These are phyloP conservation scores for Tridacna crocea DNA, from an alignment of 2,888 invertebrate genomes.

Conservation along the genomic window DNA sequence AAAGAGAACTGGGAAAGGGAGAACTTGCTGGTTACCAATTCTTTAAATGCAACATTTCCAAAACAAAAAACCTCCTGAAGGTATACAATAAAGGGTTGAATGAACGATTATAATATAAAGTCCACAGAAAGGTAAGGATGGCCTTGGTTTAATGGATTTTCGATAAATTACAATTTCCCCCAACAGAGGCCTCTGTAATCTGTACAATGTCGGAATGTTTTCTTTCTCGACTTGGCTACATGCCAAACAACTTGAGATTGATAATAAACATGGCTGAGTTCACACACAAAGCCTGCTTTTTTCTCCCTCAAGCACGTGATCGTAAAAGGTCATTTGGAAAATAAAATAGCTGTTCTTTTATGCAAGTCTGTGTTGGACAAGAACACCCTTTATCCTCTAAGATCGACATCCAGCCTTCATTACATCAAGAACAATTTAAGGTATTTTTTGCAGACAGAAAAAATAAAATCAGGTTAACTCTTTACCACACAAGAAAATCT, in stretches of 20 bases:
- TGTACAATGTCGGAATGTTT: constrained; percentile 54
- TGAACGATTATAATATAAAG: neutral
- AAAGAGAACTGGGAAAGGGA: neutral
- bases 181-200: constrained; percentile 24
- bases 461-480: too few relatives aligned
- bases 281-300: constrained; percentile 39
- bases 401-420: too few relatives aligned
- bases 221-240: constrained; percentile 39
- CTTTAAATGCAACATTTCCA: neutral
- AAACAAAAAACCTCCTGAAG: neutral
- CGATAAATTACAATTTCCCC: constrained; percentile 17
- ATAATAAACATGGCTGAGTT: constrained; percentile 55
- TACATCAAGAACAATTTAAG: too few relatives aligned
- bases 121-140: neutral
- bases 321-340: constrained; percentile 23
- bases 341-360: constrained; percentile 28
- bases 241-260: constrained; percentile 45
- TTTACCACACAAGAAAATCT: too few relatives aligned
- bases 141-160: constrained; percentile 2
- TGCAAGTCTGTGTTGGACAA: constrained; percentile 17
- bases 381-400: neutral
- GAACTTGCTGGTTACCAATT: neutral
- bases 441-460: too few relatives aligned
- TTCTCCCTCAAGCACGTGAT: constrained; percentile 23
- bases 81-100: neutral